Conservation (phyloP, 2,888 invertebrate genomes). For the Crioceris asparagi region DNA sequence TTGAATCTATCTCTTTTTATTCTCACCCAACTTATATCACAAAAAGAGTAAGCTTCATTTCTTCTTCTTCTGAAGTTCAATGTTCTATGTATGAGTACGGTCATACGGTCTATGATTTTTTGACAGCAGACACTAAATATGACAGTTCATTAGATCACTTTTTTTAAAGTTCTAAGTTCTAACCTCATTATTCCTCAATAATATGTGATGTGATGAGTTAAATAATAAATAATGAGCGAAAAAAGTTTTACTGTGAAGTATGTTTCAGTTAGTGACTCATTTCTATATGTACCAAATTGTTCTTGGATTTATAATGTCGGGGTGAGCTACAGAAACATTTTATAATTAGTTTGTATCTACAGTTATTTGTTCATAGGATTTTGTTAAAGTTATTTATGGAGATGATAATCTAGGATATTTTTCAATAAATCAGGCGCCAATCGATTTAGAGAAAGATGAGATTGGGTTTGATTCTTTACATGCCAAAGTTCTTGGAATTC, state of each 20-base stretch:
- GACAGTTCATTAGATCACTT: too few relatives aligned
- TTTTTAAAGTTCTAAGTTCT: too few relatives aligned
- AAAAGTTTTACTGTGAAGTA: constrained; percentile 39
- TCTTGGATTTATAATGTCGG: constrained; percentile 25
- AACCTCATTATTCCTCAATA: too few relatives aligned
- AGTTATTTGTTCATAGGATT: constrained; percentile 22
- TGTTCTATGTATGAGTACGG: too few relatives aligned
- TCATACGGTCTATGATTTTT: too few relatives aligned
- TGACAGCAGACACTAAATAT: too few relatives aligned
- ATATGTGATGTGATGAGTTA: too few relatives aligned
- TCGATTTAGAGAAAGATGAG: constrained; percentile 38
- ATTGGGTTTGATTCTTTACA: constrained; percentile 51
- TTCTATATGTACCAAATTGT: constrained; percentile 36
- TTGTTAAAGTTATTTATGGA: constrained; percentile 26
- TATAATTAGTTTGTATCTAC: background rate
- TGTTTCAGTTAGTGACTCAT: constrained; percentile 39
- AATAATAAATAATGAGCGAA: constrained; percentile 35
- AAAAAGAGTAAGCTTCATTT: too few relatives aligned
- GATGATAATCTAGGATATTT: constrained; percentile 36
- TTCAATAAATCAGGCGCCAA: constrained; percentile 31
- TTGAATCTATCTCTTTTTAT: too few relatives aligned
- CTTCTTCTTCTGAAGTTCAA: too few relatives aligned
- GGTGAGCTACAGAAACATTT: constrained; percentile 22
- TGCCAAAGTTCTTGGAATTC: constrained; percentile 46
- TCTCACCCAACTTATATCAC: too few relatives aligned